A percentile compares a stretch with the other conserved stretches of the same genome.
Conservation (phyloP, 1,140 invertebrate genomes). For the Nixonia krombeini region DNA sequence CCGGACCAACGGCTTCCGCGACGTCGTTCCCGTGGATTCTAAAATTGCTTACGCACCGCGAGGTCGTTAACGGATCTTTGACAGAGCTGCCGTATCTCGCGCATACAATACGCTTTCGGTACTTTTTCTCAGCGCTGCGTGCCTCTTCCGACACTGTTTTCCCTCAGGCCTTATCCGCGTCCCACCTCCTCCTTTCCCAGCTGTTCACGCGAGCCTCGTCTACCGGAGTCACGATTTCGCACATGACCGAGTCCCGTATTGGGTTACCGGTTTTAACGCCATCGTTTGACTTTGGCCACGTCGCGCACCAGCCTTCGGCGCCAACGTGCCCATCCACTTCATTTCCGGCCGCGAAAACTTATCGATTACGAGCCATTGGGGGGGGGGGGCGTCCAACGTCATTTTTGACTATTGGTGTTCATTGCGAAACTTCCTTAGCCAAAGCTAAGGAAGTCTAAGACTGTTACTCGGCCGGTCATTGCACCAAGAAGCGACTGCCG, state of each 20-base stretch:
- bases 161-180: not conserved
- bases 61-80: constrained; percentile 38
- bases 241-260: constrained; percentile 36
- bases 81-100: constrained; percentile 5
- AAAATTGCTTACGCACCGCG: constrained; percentile 35
- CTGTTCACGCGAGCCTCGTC: constrained; percentile 31
- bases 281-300: constrained; percentile 31
- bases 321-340: too few relatives aligned
- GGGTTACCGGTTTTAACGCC: constrained; percentile 17
- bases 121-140: constrained; percentile 20
- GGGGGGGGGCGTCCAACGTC: too few relatives aligned
- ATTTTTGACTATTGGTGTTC: too few relatives aligned
- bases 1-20: constrained; percentile 15
- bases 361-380: too few relatives aligned
- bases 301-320: too few relatives aligned
- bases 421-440: too few relatives aligned
- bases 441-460: too few relatives aligned
- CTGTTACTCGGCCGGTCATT: too few relatives aligned
- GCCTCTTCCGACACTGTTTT: constrained; percentile 18
- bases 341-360: too few relatives aligned
- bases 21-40: constrained; percentile 17
- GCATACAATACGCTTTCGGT: constrained; percentile 23
- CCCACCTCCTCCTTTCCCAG: not conserved
- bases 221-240: constrained; percentile 40
- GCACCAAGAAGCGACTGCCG: constrained; percentile 38